These are phyloP conservation scores for Charadrius vociferus DNA, from an alignment of 2,113 vertebrate species.

Conservation along the genomic window DNA sequence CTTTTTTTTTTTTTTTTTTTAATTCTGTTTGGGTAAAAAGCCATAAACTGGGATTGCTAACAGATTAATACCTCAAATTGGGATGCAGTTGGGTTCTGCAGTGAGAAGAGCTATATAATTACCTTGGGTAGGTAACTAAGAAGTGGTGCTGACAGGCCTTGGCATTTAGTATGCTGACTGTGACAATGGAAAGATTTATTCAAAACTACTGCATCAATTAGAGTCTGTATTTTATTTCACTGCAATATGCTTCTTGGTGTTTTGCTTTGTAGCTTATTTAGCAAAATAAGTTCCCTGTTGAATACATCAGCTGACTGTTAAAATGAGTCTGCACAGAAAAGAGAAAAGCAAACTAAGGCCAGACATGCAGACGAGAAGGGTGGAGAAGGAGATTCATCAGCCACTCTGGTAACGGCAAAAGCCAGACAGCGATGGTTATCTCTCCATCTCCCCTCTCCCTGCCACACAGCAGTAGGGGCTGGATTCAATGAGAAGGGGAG, in stretches of 20 bases:
- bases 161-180: slow-evolving; percentile 9
- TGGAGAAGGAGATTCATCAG: background rate
- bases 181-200: slow-evolving; percentile 63
- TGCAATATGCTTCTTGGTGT: slow-evolving; percentile 37
- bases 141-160: slow-evolving; percentile 51
- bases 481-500: background rate
- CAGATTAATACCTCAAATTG: background rate
- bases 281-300: slow-evolving; percentile 34
- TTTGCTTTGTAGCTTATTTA: slow-evolving; percentile 56
- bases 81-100: background rate
- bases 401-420: background rate
- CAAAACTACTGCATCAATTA: slow-evolving; percentile 40
- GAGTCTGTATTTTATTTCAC: slow-evolving; percentile 36
- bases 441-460: background rate
- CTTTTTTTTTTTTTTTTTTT: background rate
- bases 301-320: slow-evolving; percentile 32
- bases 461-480: background rate
- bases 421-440: background rate
- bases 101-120: slow-evolving; percentile 2
- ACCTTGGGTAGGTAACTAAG: slow-evolving; percentile 55
- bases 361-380: background rate
- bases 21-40: background rate
- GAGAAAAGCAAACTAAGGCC: background rate
- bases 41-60: background rate
- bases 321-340: background rate